Percentiles rank a stretch among this genome's conserved stretches.
Conservation (phyloP, 2,888 invertebrate genomes). For the Disparrhopalites patrizii region DNA sequence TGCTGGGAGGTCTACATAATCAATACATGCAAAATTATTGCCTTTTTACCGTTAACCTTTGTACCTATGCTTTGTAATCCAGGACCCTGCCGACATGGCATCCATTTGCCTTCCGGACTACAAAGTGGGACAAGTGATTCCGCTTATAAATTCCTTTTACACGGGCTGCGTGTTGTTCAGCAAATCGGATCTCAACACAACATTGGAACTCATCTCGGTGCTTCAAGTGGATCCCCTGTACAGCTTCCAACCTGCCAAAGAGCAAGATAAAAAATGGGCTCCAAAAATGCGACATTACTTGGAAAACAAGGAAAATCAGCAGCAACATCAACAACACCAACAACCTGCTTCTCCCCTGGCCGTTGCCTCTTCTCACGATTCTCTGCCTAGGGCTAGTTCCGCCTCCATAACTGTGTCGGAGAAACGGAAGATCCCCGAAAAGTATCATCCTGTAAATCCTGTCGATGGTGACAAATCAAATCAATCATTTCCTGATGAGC, state of each 20-base stretch:
- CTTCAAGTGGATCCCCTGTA: slow-evolving; percentile 14
- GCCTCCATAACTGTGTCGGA: neutral
- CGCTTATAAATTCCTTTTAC: slow-evolving; percentile 26
- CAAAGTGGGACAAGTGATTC: slow-evolving; percentile 28
- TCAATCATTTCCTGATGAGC: neutral
- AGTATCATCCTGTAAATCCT: neutral
- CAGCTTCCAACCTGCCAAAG: slow-evolving; percentile 22
- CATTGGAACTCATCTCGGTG: slow-evolving; percentile 13
- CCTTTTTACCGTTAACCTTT: neutral
- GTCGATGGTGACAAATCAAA: neutral
- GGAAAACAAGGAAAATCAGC: slow-evolving; percentile 12
- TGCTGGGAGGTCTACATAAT: no score
- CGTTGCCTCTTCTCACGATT: no score
- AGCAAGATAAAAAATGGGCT: slow-evolving; percentile 22
- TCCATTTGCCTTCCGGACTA: slow-evolving; percentile 32
- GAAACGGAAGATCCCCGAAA: neutral
- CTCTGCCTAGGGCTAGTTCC: neutral
- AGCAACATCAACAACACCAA: neutral
- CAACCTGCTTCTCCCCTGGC: neutral
- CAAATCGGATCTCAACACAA: slow-evolving; percentile 11
- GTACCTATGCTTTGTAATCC: slow-evolving; percentile 8
- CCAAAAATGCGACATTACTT: slow-evolving; percentile 28
- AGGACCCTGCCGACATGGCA: slow-evolving; percentile 36
- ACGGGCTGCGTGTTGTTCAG: slow-evolving; percentile 21
- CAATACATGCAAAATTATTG: neutral